Percentiles rank a stretch among this genome's conserved stretches.
phyloP scores from a whole-genome alignment of 1,140 invertebrate genomes.

The Platyscapa corneri region DNA sequence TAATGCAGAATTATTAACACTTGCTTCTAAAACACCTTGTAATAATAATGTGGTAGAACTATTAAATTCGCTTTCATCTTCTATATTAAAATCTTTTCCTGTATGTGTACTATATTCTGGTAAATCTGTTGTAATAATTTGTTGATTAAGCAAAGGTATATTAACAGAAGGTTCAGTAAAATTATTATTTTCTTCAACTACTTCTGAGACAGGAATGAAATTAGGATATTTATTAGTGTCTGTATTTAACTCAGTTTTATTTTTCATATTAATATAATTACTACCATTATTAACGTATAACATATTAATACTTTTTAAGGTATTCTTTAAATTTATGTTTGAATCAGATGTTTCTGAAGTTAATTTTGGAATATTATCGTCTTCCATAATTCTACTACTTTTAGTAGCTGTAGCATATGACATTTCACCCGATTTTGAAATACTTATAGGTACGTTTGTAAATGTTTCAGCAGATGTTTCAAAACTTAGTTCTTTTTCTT shows the following conservation, averaged over 20 bases:
- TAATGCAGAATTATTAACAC: neutral
- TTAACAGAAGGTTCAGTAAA: constrained; percentile 53
- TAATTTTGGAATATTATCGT: constrained; percentile 46
- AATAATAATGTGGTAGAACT: neutral
- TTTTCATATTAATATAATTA: constrained; percentile 17
- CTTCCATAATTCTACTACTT: constrained; percentile 12
- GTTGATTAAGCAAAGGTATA: constrained; percentile 36
- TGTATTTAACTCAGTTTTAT: neutral
- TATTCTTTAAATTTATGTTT: constrained; percentile 12
- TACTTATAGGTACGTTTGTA: neutral
- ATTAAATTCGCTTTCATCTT: neutral
- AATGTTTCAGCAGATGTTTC: constrained; percentile 49
- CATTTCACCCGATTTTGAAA: neutral
- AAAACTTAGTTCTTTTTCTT: constrained; percentile 58
- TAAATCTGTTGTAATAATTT: neutral
- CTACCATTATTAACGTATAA: neutral
- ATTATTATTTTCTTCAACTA: constrained; percentile 58
- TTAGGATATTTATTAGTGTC: constrained; percentile 58
- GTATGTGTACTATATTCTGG: constrained; percentile 3
- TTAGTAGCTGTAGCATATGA: neutral
- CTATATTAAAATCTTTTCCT: neutral
- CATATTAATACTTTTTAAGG: constrained; percentile 22
- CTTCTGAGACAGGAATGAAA: constrained; percentile 69
- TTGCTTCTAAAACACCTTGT: constrained; percentile 16
- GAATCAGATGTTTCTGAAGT: neutral